phyloP scores from a whole-genome alignment of 2,113 vertebrate species.

The Anguilla rostrata region DNA sequence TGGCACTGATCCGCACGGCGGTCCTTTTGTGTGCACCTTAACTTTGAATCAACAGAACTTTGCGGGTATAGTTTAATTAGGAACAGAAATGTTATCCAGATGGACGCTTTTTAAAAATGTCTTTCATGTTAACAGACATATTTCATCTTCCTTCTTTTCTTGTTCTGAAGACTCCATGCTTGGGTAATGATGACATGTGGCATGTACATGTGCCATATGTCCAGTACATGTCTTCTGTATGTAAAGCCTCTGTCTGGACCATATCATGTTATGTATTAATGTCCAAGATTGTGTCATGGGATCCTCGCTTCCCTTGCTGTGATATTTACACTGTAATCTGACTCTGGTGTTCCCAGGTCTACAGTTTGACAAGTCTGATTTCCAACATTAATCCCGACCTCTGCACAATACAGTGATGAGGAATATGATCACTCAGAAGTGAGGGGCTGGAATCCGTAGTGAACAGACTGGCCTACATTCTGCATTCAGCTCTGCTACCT shows the following conservation, averaged over 20 bases:
- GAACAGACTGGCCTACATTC: constrained; percentile 47
- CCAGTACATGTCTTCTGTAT: constrained; percentile 23
- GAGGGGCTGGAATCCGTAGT: constrained; percentile 18
- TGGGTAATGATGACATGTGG: constrained; percentile 29
- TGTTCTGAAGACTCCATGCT: constrained; percentile 41
- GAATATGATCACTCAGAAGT: not conserved
- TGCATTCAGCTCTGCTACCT: constrained; percentile 39
- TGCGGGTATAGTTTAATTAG: constrained; percentile 36
- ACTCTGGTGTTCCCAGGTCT: constrained; percentile 32
- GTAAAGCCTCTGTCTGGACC: constrained; percentile 40
- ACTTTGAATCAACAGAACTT: constrained; percentile 4
- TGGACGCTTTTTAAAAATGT: constrained; percentile 29
- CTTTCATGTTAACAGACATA: constrained; percentile 28
- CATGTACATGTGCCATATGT: constrained; percentile 23
- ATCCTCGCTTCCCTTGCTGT: constrained; percentile 12
- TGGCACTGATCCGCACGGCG: constrained; percentile 29
- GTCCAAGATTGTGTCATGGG: constrained; percentile 17
- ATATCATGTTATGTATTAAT: constrained; percentile 37
- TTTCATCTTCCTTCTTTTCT: constrained; percentile 30
- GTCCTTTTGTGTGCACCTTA: constrained; percentile 8
- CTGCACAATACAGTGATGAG: not conserved
- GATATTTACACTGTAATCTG: constrained; percentile 45
- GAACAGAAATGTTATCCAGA: constrained; percentile 36
- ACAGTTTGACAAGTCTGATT: constrained; percentile 29
- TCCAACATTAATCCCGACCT: not conserved